These are phyloP conservation scores for Melieria crassipennis DNA, from an alignment of 2,888 invertebrate species.

Conservation along the genomic window DNA sequence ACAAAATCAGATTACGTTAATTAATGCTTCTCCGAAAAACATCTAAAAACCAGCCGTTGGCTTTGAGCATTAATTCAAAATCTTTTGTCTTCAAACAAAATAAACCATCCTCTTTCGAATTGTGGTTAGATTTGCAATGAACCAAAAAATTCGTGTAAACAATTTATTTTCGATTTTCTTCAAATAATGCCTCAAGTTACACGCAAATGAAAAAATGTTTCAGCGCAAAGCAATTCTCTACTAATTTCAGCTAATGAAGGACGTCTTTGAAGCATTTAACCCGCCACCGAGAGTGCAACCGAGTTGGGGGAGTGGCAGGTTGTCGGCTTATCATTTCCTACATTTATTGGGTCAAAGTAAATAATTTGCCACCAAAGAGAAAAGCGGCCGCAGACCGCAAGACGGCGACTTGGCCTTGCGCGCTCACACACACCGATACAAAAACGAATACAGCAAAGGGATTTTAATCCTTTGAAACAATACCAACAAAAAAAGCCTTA, in stretches of 20 bases:
- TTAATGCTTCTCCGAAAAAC: no score
- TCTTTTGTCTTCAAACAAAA: no score
- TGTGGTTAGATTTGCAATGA: no score
- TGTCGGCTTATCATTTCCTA: constrained; percentile 13
- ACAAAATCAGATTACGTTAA: no score
- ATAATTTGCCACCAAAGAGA: constrained; percentile 19
- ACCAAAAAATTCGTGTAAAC: no score
- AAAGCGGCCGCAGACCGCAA: constrained; percentile 7
- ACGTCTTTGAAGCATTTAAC: constrained; percentile 21
- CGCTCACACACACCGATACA: neutral
- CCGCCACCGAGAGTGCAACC: neutral
- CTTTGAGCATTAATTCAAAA: no score
- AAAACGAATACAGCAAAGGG: neutral
- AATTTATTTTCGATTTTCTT: constrained; percentile 11
- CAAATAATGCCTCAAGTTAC: constrained; percentile 9
- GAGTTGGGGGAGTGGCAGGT: neutral
- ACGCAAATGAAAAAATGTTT: neutral
- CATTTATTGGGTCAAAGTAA: constrained; percentile 24
- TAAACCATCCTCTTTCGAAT: no score
- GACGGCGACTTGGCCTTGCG: neutral
- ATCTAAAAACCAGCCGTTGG: no score
- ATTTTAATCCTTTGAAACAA: neutral
- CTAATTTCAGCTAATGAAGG: constrained; percentile 23
- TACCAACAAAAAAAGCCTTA: neutral
- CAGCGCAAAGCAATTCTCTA: neutral